Base-by-base conservation (phyloP, 1,140 invertebrate genomes). In the Hirudo medicinalis region DNA sequence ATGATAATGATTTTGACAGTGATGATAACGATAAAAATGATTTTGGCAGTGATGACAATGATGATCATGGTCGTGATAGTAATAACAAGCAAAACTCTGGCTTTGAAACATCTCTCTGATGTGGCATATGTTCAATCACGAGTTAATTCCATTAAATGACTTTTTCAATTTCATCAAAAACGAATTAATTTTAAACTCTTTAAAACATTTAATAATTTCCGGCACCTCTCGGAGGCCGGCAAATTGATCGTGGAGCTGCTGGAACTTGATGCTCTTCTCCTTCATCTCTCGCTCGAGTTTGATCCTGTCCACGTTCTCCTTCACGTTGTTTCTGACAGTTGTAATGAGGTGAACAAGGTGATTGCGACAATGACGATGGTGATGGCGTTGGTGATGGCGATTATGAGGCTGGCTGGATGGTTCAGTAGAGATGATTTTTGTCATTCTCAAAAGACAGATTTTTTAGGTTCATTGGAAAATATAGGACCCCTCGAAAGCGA, bases 241-340 rank as follows among this genome's bases (percentile, higher is more conserved):
- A 74, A 81, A 82, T 75, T 83, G 81, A 19, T 79, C 76, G 71
- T 83, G 78, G 32, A 84, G 69, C 43, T 74, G 75, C n/a, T 77
- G 73, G 53, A 82, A 72, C 73, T 80, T 78, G 19, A 79, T 80
- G 40, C 78, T 77, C 75, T 83, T 84, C 54, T 82, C 80, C 74
- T 84, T 83, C 9, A 83, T 75, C 73, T 84, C 83, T 66, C 82
- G 72, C 72, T 84, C 82, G 40, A 85, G 72, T 60, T 80, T 79
- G 69, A 85, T 85, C 75, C 83, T 75, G 71, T 83, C 81, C 63
- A 84, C 79, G 73, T 85, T 85, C 75, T 84, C 83, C 73, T 84
- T 79, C 3, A 84, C 77, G 72, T 74, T 78, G 13, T 75, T 75
- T 67, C 80, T 81, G 75, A 4, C 29, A 2, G 17, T 63, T 11